These are phyloP conservation scores for Ochropleura leucogaster DNA, from an alignment of 2,888 invertebrate genomes.

Conservation along the genomic window DNA sequence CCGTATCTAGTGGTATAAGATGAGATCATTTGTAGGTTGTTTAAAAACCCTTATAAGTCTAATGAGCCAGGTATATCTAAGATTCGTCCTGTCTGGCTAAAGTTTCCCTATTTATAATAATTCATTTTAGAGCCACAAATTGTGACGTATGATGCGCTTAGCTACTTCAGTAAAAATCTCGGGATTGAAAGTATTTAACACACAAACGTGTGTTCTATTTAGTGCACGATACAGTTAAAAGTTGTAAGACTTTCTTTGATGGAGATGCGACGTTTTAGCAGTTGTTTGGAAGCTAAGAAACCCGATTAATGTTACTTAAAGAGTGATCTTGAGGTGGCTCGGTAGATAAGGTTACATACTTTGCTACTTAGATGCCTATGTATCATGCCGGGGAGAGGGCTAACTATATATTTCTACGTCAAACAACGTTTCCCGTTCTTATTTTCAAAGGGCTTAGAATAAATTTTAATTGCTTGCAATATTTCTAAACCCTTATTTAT, in stretches of 20 bases:
- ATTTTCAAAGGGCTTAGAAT: conserved; percentile 31
- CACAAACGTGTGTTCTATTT: conserved; percentile 29
- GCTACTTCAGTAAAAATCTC: conserved; percentile 59
- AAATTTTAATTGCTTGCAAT: conserved; percentile 25
- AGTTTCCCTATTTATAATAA: conserved; percentile 62
- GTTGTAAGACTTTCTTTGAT: background rate
- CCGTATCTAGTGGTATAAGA: too few species aligned
- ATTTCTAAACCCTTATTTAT: background rate
- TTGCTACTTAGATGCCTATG: conserved; percentile 87
- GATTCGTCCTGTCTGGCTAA: conserved; percentile 8
- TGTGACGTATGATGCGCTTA: conserved; percentile 65
- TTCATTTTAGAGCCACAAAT: conserved; percentile 66
- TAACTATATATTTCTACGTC: conserved; percentile 76
- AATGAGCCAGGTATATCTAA: conserved; percentile 18
- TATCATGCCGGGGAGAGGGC: conserved; percentile 74
- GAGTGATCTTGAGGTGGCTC: conserved; percentile 82
- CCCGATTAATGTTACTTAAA: conserved; percentile 90
- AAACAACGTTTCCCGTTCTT: conserved; percentile 58
- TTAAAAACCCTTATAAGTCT: background rate
- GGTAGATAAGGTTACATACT: conserved; percentile 85
- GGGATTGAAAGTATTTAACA: conserved; percentile 27
- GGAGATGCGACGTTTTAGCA: conserved; percentile 57
- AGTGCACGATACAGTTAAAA: background rate
- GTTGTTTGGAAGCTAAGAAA: conserved; percentile 68
- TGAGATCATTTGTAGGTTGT: conserved; percentile 4